Base-by-base conservation (phyloP, 2,113 vertebrate species). In the Pteruthius melanotis region DNA sequence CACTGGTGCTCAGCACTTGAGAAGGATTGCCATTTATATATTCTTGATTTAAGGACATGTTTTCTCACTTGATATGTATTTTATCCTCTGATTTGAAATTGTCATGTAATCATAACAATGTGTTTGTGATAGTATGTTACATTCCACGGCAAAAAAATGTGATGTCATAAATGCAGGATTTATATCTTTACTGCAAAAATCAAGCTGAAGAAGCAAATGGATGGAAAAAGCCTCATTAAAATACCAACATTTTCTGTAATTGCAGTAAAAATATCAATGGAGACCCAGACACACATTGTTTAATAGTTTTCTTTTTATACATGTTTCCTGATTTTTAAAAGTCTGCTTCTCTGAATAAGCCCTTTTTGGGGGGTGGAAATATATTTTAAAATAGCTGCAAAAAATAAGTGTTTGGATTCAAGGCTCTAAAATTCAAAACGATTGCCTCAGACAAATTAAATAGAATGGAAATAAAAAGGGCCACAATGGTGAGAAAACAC, bases 101-200 rank as follows among this genome's bases (percentile, higher is more conserved):
- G 39, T 53, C 18, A 23, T 57, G 53, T 88, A 93, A 88, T 85
- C 49, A 53, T 77, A 88, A 53, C 53, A 63, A 49, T 80, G 54
- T 56, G 49, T 89, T 93, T 92, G 86, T 90, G 87, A 90, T 61
- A 95, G 50, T 80, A 72, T 15, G 64, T 61, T 71, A 84, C 92
- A 94, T 93, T 96, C 87, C 77, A 93, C 90, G 87, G 94, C 83
- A 97, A 97, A 95, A 93, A 96, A 87, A 47, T 72, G 20, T 82
- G 83, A 95, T 78, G 90, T 79, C 82, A 87, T 84, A 93, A 93
- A 91, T 64, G 18, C 50, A 61, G 65, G 66, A 47, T 97, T 92
- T 96, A 93, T 78, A 76, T 95, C 80, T 95, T 72, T 78, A 35
- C 71, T 66, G 52, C 15, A 97, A 95, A 96, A 96, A 94, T 93